These are phyloP conservation scores for Chiridota heheva DNA, from an alignment of 35 echinoderm and acorn worm genomes.

Conservation along the genomic window DNA sequence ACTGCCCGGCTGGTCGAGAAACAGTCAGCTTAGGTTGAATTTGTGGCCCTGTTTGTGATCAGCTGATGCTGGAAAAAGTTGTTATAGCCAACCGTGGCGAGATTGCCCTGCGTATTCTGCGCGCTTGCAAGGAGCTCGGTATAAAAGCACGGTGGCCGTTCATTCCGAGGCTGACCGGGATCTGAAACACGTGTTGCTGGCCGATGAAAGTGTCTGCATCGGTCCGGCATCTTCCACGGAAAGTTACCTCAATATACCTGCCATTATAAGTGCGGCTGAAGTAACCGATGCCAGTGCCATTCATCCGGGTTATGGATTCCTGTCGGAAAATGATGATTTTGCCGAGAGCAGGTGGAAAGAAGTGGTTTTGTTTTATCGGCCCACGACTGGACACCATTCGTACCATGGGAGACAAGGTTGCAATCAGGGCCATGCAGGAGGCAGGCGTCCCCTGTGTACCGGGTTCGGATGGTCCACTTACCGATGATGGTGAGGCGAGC, in stretches of 20 bases:
- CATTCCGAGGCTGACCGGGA: constrained; percentile 21
- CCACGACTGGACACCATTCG: constrained; percentile 5
- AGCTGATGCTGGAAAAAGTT: background rate
- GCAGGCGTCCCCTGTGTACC: background rate
- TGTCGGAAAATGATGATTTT: constrained; percentile 45
- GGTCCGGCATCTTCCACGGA: background rate
- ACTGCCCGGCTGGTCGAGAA: too few relatives aligned
- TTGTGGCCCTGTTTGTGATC: too few relatives aligned
- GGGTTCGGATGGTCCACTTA: background rate
- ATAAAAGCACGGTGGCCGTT: constrained; percentile 32
- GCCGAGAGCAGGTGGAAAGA: constrained; percentile 15
- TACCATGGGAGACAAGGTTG: constrained; percentile 43
- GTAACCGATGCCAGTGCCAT: constrained; percentile 24
- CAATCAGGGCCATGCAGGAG: constrained; percentile 2
- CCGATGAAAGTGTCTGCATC: constrained; percentile 26
- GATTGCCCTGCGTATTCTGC: constrained; percentile 27
- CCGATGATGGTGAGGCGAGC: background rate
- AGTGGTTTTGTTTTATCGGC: constrained; percentile 17
- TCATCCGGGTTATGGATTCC: constrained; percentile 47
- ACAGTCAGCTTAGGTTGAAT: too few relatives aligned
- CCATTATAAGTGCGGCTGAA: constrained; percentile 1
- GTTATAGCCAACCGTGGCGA: constrained; percentile 22
- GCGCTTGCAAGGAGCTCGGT: constrained; percentile 28
- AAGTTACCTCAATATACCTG: constrained; percentile 34
- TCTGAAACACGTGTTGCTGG: constrained; percentile 16